These are phyloP conservation scores for Taphrorychus bicolor DNA, from an alignment of 2,888 invertebrate species.

Conservation along the genomic window DNA sequence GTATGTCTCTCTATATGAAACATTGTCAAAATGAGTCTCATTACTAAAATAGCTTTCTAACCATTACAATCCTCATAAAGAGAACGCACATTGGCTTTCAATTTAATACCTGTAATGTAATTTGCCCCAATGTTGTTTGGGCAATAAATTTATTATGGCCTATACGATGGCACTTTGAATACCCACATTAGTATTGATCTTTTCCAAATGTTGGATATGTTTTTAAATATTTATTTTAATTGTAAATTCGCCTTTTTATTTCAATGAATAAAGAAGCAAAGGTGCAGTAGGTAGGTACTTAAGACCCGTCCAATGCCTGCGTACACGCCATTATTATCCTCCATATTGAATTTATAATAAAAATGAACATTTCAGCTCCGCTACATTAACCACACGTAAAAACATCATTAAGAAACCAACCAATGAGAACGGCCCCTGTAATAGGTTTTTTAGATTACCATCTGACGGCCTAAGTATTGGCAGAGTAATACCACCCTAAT, in stretches of 20 bases:
- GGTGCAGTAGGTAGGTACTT: not conserved
- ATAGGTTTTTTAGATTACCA: conserved; percentile 57
- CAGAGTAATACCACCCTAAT: conserved; percentile 32
- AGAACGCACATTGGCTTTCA: conserved; percentile 39
- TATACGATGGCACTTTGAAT: conserved; percentile 24
- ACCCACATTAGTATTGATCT: conserved; percentile 29
- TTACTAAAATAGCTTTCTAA: conserved; percentile 35
- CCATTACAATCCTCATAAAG: conserved; percentile 32
- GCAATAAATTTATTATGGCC: conserved; percentile 39
- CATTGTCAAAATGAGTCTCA: conserved; percentile 25
- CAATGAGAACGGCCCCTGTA: conserved; percentile 58
- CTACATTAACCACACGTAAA: conserved; percentile 60
- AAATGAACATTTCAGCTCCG: conserved; percentile 58
- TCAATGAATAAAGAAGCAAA: too few relatives aligned
- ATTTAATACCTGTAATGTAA: conserved; percentile 39
- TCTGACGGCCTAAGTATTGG: conserved; percentile 45
- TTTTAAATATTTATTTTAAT: not conserved
- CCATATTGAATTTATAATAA: conserved; percentile 61
- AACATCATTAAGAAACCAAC: conserved; percentile 60
- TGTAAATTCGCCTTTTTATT: not conserved
- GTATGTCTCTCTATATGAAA: conserved; percentile 27
- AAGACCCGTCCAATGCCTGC: not conserved
- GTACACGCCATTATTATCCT: conserved; percentile 52
- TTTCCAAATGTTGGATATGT: not conserved
- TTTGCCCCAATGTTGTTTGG: conserved; percentile 25